Conservation (phyloP, 2,888 invertebrate genomes). For the Labia minor region DNA sequence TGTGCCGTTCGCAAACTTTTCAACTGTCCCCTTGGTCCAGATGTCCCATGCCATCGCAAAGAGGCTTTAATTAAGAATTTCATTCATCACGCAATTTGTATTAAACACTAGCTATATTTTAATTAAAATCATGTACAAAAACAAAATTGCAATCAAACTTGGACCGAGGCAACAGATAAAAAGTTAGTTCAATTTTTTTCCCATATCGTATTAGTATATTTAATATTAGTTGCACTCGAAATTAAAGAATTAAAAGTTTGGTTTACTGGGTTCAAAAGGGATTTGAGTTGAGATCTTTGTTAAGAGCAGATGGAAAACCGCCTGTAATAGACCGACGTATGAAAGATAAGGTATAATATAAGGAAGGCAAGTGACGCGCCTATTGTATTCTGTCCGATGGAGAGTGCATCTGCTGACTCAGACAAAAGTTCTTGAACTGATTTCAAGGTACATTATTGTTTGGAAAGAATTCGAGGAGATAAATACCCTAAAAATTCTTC, state of each 20-base stretch:
- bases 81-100: slow-evolving; percentile 13
- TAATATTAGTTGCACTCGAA: neutral
- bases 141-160: slow-evolving; percentile 13
- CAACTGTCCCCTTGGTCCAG: slow-evolving; percentile 13
- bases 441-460: neutral
- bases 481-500: no score
- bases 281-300: neutral
- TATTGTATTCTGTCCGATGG: neutral
- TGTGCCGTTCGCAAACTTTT: slow-evolving; percentile 8
- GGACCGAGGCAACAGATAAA: neutral
- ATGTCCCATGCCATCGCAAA: neutral
- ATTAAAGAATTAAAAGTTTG: neutral
- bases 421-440: neutral
- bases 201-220: no score
- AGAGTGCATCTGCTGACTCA: neutral
- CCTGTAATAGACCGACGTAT: neutral
- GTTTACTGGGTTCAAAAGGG: neutral
- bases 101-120: neutral
- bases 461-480: neutral
- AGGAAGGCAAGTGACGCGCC: neutral
- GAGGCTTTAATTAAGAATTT: slow-evolving; percentile 13
- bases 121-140: neutral
- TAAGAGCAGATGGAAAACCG: neutral
- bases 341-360: neutral
- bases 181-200: neutral